Evolutionary conservation across 2,113 vertebrate species (phyloP).

Genomic region (Guaruba guarouba): DNA sequence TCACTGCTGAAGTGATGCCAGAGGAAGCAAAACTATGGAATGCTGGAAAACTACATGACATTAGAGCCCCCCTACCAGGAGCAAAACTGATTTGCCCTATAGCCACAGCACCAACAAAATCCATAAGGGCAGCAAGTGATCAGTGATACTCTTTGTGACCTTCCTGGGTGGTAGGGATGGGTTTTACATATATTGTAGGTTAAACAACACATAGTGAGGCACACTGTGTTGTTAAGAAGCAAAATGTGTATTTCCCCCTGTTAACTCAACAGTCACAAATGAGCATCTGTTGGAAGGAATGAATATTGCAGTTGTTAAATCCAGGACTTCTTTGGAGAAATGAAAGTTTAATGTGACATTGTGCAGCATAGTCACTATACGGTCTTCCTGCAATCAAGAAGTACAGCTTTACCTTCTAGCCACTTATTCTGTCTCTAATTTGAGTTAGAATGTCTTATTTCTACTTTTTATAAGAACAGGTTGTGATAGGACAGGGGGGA

Average conservation of each 20-base stretch:
- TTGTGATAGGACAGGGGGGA: neutral
- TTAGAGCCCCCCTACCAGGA: neutral
- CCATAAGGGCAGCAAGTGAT: neutral
- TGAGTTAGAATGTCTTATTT: neutral
- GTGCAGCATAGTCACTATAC: neutral
- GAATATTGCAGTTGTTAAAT: neutral
- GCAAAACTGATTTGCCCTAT: neutral
- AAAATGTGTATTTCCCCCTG: neutral
- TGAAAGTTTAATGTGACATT: neutral
- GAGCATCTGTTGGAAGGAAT: neutral
- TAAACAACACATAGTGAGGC: neutral
- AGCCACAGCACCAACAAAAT: neutral
- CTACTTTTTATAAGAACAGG: neutral
- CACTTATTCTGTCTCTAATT: neutral
- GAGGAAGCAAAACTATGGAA: neutral
- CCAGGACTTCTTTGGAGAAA: neutral
- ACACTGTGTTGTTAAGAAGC: neutral
- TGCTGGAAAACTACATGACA: fast-evolving
- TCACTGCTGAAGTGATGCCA: neutral
- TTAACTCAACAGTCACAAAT: neutral
- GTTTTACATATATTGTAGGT: neutral
- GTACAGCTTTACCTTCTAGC: neutral
- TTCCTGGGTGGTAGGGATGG: neutral
- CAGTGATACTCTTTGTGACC: neutral
- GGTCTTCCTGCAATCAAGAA: neutral